These are phyloP conservation scores for Artemia sinica DNA, from an alignment of 2,888 invertebrate species.

Conservation along the genomic window DNA sequence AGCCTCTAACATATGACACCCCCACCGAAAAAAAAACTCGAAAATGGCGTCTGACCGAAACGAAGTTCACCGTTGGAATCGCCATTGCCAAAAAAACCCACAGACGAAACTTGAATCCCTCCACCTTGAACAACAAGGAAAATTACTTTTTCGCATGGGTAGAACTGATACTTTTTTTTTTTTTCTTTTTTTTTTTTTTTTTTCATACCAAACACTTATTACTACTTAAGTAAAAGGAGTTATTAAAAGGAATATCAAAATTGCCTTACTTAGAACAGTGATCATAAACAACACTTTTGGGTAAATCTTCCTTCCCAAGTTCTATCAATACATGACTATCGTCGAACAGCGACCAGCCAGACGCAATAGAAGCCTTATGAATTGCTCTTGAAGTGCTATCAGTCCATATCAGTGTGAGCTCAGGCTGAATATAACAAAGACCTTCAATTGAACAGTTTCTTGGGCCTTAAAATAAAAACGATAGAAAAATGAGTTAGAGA, in stretches of 20 bases:
- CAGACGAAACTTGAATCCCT: no score
- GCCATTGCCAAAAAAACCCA: no score
- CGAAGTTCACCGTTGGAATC: no score
- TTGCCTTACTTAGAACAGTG: neutral
- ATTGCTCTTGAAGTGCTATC: neutral
- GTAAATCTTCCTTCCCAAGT: constrained; percentile 1
- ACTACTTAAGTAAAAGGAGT: no score
- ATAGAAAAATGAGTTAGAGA: neutral
- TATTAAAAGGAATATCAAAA: neutral
- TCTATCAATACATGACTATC: neutral
- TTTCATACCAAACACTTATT: no score
- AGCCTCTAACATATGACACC: no score
- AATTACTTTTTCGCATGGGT: no score
- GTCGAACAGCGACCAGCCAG: neutral
- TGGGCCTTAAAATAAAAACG: neutral
- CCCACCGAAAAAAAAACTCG: no score
- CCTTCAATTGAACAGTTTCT: neutral
- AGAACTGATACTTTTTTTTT: no score
- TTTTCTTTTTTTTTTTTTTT: no score
- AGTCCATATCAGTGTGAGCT: neutral
- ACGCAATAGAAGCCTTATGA: constrained; percentile 7
- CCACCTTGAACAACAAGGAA: no score
- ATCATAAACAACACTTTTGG: neutral
- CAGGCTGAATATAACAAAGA: neutral
- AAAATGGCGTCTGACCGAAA: no score